Percentiles rank a stretch among this genome's conserved stretches.
Evolutionary conservation across 1,140 invertebrate genomes (phyloP).

Genomic region (Varroa destructor): DNA sequence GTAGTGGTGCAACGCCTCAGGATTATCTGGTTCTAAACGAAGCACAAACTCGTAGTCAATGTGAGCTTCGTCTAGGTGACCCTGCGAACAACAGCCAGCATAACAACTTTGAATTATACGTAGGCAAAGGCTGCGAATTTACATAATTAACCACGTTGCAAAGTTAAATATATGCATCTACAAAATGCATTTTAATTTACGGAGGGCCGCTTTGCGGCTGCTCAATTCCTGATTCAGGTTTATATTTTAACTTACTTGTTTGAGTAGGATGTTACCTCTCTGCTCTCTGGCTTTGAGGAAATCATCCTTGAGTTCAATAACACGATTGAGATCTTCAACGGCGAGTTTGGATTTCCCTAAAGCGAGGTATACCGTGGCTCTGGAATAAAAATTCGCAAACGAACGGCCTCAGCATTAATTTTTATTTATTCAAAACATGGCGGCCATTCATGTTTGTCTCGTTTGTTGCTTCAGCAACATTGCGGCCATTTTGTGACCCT

Average conservation of each 20-base stretch:
- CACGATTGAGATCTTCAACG: slow-evolving; percentile 76
- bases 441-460: too few relatives aligned
- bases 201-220: too few relatives aligned
- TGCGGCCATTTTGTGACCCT: too few relatives aligned
- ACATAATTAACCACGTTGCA: too few relatives aligned
- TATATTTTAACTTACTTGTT: background rate
- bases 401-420: background rate
- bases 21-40: slow-evolving; percentile 57
- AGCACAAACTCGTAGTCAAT: slow-evolving; percentile 66
- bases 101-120: background rate
- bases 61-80: slow-evolving; percentile 62
- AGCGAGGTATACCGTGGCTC: slow-evolving; percentile 91
- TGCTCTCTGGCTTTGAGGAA: slow-evolving; percentile 54
- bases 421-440: background rate
- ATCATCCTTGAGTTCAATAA: slow-evolving; percentile 82
- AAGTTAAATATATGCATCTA: too few relatives aligned
- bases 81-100: slow-evolving; percentile 75
- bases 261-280: slow-evolving; percentile 14
- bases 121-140: too few relatives aligned
- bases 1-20: slow-evolving; percentile 55
- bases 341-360: slow-evolving; percentile 90
- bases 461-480: too few relatives aligned
- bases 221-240: background rate
- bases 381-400: slow-evolving; percentile 49
- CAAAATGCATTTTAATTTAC: too few relatives aligned